Percentiles rank a stretch among this genome's conserved stretches.
phyloP scores from a whole-genome alignment of 2,113 vertebrate species.

The Sebastes schlegelii region DNA sequence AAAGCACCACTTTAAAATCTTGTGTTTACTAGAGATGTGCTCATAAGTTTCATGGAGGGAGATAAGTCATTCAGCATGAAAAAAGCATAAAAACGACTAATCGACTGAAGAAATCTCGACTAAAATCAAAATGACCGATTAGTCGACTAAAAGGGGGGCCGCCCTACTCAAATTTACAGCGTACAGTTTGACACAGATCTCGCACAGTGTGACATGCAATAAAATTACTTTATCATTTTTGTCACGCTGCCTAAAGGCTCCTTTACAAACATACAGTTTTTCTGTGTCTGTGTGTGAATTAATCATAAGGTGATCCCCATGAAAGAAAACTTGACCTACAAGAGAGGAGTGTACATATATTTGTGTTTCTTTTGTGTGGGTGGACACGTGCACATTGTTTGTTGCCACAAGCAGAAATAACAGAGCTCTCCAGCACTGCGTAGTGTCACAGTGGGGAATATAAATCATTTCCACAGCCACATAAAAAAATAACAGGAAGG shows the following conservation, averaged over 20 bases:
- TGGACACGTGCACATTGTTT: not conserved
- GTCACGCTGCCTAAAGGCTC: not conserved
- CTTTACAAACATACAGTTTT: not conserved
- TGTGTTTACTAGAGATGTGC: too few species aligned
- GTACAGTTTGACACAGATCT: not conserved
- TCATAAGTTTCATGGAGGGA: too few species aligned
- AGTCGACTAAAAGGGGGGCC: too few species aligned
- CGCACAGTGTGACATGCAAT: not conserved
- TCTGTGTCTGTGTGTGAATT: not conserved
- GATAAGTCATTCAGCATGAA: too few species aligned
- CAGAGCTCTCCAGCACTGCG: not conserved
- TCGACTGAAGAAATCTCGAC: too few species aligned
- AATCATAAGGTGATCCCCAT: not conserved
- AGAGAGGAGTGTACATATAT: not conserved
- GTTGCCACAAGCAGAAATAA: not conserved
- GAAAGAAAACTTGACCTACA: not conserved
- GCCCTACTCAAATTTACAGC: not conserved
- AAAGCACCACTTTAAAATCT: too few species aligned
- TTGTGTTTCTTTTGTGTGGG: not conserved
- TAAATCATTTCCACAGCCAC: constrained; percentile 29
- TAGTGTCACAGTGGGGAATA: not conserved
- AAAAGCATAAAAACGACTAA: too few species aligned
- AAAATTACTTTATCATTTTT: not conserved
- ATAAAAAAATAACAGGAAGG: constrained; percentile 25
- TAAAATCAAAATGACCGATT: too few species aligned